Conservation (phyloP, 2,888 invertebrate species). For the Fabriciana adippe region DNA sequence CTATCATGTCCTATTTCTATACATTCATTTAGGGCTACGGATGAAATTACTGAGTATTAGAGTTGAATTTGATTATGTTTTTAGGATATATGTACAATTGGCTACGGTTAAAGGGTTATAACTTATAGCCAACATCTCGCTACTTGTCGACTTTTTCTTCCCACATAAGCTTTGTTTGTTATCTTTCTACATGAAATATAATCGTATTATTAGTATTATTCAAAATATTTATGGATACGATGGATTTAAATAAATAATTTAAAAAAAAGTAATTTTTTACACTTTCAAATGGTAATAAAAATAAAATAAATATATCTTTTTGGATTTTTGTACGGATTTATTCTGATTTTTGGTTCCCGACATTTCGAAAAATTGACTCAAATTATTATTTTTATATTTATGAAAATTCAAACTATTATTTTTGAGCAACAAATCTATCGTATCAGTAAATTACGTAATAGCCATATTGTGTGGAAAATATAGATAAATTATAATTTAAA, state of each 20-base stretch:
- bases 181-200: slow-evolving; percentile 7
- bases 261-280: not conserved
- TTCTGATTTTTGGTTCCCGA: too few species aligned
- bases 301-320: too few species aligned
- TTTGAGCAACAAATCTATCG: not conserved
- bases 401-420: not conserved
- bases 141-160: slow-evolving; percentile 17
- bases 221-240: slow-evolving; percentile 4
- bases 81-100: slow-evolving; percentile 5
- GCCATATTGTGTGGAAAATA: slow-evolving; percentile 1
- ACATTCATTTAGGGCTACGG: not conserved
- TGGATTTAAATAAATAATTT: not conserved
- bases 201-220: not conserved
- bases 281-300: too few species aligned
- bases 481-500: too few species aligned
- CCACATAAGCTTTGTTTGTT: slow-evolving; percentile 18
- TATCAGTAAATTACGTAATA: not conserved
- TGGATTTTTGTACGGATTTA: too few species aligned
- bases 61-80: not conserved
- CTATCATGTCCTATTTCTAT: not conserved
- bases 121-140: slow-evolving; percentile 32
- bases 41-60: not conserved
- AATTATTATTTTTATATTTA: not conserved
- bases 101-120: not conserved
- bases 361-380: too few species aligned